Conservation (phyloP, 35 echinoderm and acorn worm genomes). For the Diadema setosum region DNA sequence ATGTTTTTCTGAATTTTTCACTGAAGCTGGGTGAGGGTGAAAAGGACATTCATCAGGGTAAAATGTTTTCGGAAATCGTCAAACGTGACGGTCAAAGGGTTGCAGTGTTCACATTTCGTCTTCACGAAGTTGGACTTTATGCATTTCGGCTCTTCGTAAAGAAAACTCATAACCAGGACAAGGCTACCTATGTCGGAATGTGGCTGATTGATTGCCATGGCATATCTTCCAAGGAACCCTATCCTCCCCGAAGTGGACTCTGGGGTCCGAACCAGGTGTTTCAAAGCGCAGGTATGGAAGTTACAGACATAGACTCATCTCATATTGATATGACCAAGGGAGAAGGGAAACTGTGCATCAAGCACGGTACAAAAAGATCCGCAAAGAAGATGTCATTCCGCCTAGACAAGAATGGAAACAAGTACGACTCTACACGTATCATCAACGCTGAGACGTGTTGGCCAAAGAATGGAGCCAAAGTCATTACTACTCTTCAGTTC, state of each 20-base stretch:
- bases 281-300: background rate
- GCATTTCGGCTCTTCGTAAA: slow-evolving; percentile 7
- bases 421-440: background rate
- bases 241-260: background rate
- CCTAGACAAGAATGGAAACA: background rate
- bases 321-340: background rate
- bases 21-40: background rate
- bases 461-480: background rate
- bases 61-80: background rate
- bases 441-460: background rate
- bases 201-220: slow-evolving; percentile 14
- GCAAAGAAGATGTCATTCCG: slow-evolving; percentile 1
- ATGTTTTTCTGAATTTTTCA: background rate
- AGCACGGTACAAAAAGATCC: background rate
- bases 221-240: background rate
- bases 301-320: background rate
- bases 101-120: background rate
- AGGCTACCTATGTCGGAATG: slow-evolving; percentile 2
- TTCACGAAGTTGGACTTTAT: background rate
- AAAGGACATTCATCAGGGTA: slow-evolving; percentile 3
- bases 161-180: slow-evolving; percentile 1
- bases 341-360: background rate
- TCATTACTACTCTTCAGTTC: background rate
- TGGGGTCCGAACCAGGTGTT: slow-evolving; percentile 7
- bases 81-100: background rate